Evolutionary conservation across 2,888 invertebrate species (phyloP).

Genomic region (Andrena minutula): DNA sequence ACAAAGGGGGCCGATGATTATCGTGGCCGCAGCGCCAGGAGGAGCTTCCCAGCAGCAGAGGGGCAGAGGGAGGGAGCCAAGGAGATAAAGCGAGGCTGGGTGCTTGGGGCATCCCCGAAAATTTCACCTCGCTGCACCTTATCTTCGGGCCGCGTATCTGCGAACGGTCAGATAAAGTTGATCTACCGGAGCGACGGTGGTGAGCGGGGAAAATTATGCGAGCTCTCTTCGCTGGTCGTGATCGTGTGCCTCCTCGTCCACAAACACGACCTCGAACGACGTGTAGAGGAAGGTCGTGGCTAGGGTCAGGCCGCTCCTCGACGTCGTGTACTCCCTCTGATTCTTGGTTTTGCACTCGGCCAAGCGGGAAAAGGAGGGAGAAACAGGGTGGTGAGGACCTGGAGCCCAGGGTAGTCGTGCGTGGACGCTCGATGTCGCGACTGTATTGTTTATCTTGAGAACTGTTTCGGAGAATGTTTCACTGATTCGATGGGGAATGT

Average conservation of each 20-base stretch:
- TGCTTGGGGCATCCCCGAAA: conserved; percentile 48
- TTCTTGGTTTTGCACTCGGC: conserved; percentile 63
- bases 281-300: conserved; percentile 48
- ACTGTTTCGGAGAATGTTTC: background rate
- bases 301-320: conserved; percentile 29
- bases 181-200: conserved; percentile 46
- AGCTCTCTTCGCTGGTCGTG: conserved; percentile 39
- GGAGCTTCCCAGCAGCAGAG: background rate
- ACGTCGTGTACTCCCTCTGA: conserved; percentile 51
- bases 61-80: background rate
- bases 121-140: conserved; percentile 57
- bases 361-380: conserved; percentile 60
- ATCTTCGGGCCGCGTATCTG: conserved; percentile 56
- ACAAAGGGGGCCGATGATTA: conserved; percentile 54
- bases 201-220: conserved; percentile 60
- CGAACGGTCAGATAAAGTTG: conserved; percentile 57
- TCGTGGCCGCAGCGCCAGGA: conserved; percentile 13
- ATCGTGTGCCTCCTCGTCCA: conserved; percentile 37
- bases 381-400: conserved; percentile 25
- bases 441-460: conserved; percentile 33
- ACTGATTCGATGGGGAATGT: background rate
- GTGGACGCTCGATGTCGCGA: conserved; percentile 14
- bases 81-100: conserved; percentile 35
- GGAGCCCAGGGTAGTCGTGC: background rate
- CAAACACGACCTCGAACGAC: conserved; percentile 46